phyloP scores from a whole-genome alignment of 2,888 invertebrate species.

The Hydrotaea diabolus region DNA sequence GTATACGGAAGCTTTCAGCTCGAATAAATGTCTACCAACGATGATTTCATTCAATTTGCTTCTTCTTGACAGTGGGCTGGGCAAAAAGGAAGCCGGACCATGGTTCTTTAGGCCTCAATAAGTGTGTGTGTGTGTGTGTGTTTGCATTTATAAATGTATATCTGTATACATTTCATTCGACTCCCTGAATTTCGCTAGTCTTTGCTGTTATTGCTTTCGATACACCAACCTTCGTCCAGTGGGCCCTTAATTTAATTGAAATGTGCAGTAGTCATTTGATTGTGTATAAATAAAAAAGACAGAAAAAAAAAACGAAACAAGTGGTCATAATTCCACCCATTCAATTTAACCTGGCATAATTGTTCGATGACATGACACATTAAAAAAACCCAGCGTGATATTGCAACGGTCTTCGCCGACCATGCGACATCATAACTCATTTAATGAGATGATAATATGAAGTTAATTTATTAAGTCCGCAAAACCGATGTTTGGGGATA shows the following conservation, averaged over 20 bases:
- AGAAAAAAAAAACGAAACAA: slow-evolving; percentile 54
- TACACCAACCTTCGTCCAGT: slow-evolving; percentile 10
- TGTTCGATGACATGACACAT: slow-evolving; percentile 24
- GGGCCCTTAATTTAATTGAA: slow-evolving; percentile 56
- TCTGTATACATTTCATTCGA: neutral
- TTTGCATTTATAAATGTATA: no score
- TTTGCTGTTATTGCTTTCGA: neutral
- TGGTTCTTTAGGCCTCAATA: no score
- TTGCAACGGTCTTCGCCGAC: neutral
- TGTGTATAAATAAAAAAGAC: slow-evolving; percentile 43
- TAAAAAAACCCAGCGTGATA: neutral
- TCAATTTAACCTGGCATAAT: slow-evolving; percentile 17
- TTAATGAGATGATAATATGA: neutral
- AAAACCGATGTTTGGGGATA: no score
- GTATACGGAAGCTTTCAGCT: neutral
- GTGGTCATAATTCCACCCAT: slow-evolving; percentile 49
- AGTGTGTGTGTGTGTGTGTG: no score
- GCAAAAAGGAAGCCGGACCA: no score
- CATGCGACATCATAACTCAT: neutral
- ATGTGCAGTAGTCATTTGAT: slow-evolving; percentile 44
- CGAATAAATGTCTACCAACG: neutral
- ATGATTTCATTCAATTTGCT: neutral
- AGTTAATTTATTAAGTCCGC: no score
- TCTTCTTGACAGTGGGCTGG: neutral
- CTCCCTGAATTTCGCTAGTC: neutral